phyloP scores from a whole-genome alignment of 1,140 invertebrate genomes.

The Chrysoperla carnea region DNA sequence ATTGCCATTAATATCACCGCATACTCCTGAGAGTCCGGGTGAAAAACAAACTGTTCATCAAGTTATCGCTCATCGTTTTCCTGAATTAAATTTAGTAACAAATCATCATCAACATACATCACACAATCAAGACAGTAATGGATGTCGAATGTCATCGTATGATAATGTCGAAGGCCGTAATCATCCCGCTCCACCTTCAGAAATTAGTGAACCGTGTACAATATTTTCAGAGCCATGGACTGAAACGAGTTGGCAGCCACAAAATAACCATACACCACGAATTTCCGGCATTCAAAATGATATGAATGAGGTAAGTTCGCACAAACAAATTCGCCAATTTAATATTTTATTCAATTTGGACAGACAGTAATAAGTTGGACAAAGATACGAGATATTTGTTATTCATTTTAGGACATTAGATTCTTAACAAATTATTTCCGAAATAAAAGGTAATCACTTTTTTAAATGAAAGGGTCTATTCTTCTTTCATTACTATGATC shows the following conservation, averaged over 20 bases:
- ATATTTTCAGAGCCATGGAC: slow-evolving; percentile 22
- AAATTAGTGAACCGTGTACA: slow-evolving; percentile 17
- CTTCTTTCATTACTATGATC: no score
- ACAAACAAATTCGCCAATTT: no score
- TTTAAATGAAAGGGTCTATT: no score
- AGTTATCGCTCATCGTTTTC: slow-evolving; percentile 34
- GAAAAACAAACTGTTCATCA: slow-evolving; percentile 49
- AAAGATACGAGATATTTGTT: no score
- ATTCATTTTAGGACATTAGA: no score
- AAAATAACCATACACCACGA: no score
- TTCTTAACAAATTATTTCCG: no score
- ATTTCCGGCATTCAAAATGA: no score
- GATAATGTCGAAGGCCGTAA: slow-evolving; percentile 40
- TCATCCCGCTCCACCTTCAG: slow-evolving; percentile 16
- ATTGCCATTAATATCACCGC: slow-evolving; percentile 5
- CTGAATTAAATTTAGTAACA: slow-evolving; percentile 16
- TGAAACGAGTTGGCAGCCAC: slow-evolving; percentile 9
- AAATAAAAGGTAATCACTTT: no score
- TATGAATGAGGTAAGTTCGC: no score
- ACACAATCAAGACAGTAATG: slow-evolving; percentile 10
- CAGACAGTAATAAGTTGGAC: no score
- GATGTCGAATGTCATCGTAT: slow-evolving; percentile 47
- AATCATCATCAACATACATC: slow-evolving; percentile 14
- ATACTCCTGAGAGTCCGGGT: slow-evolving; percentile 26
- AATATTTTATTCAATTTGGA: no score